phyloP scores from a whole-genome alignment of 2,797 vertebrate genomes.

The Miichthys miiuy region DNA sequence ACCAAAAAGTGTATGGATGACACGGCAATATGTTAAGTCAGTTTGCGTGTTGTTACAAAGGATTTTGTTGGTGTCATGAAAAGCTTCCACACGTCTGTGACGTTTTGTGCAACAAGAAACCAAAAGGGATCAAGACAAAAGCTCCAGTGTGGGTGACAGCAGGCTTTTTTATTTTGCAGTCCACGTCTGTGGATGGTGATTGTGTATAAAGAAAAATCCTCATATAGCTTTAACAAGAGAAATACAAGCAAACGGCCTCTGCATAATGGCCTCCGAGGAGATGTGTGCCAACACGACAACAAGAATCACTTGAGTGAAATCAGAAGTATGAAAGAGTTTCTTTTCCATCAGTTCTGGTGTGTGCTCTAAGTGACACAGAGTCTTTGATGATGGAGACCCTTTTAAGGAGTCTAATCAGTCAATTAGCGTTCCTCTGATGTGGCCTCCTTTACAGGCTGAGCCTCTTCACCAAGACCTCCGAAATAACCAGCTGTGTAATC shows the following conservation, averaged over 20 bases:
- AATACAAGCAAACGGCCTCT: background rate
- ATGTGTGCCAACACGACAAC: background rate
- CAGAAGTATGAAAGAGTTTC: conserved; percentile 4
- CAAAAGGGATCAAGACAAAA: background rate
- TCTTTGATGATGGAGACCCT: conserved; percentile 51
- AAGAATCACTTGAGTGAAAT: conserved; percentile 1
- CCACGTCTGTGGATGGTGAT: background rate
- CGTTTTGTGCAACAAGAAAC: background rate
- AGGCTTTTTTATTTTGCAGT: background rate
- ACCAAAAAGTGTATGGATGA: no score
- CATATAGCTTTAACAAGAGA: background rate
- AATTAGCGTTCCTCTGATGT: conserved; percentile 59
- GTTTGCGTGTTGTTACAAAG: no score
- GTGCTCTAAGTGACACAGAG: conserved; percentile 11
- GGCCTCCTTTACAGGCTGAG: conserved; percentile 48
- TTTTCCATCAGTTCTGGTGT: background rate
- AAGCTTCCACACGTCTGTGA: background rate
- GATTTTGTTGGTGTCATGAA: no score
- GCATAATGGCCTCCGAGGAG: background rate
- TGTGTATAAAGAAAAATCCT: background rate
- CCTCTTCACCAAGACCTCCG: conserved; percentile 51
- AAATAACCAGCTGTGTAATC: conserved; percentile 74
- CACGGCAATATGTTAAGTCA: no score
- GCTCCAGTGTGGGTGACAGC: no score
- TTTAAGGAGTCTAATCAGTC: conserved; percentile 55